Evolutionary conservation across 1,140 invertebrate species (phyloP), one percentile per base, ranked within the genome.

Genomic region (Bicyclus anynana): DNA sequence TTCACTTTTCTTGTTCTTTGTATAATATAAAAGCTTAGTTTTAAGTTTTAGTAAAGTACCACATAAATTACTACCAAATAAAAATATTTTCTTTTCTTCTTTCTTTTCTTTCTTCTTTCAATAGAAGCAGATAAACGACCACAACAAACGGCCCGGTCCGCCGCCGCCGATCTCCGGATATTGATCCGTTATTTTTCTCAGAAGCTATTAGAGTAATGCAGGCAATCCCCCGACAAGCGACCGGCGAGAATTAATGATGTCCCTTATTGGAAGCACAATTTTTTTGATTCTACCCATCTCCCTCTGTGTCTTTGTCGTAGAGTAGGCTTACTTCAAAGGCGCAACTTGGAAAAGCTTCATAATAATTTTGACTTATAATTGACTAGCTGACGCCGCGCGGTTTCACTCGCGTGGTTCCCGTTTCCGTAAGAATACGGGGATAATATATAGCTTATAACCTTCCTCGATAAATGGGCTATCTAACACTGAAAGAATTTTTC

Each of bases 191-290:
- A 80, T 83, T 83, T 82, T 83, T 80, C 78, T 81, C 72, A 77
- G 76, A 78, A 74, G 75, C 74, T 80, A 78, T 80, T 82, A 80
- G 67, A 63, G 70, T 79, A 79, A 79, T 76, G 77, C 76, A 73
- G 75, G 66, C 74, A 79, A 78, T 79, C 77, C 72, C 76, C 77
- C 66, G 67, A 65, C 72, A 72, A 65, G 65, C 64, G 66, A 69
- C 67, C 67, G 70, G 72, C 73, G 74, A 78, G 80, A 84, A 87
- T 84, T 84, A 87, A 87, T 87, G 84, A 84, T 87, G 73, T 79
- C 77, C 84, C 79, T 87, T 87, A 87, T 87, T 87, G 84, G 67
- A 82, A 83, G 73, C 72, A 77, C 77, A 83, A 87, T 87, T 87
- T 86, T n/a, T 87, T 84, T 84, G 80, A 84, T 82, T 77, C 72